Conservation (phyloP, 2,888 invertebrate genomes). For the Labia minor region DNA sequence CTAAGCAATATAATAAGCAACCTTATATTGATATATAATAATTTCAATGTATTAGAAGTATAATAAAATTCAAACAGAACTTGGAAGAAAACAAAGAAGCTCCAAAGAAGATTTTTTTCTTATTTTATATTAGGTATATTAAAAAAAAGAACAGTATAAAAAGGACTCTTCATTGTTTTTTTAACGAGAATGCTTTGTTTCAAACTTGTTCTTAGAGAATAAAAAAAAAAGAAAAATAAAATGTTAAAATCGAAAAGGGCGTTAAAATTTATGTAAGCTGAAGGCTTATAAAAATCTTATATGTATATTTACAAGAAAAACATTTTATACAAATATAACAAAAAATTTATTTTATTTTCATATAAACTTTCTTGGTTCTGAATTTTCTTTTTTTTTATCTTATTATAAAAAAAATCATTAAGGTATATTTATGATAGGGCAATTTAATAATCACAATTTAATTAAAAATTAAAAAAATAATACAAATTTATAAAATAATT, state of each 20-base stretch:
- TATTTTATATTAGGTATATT: not conserved
- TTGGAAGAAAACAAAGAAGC: no score
- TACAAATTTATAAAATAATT: no score
- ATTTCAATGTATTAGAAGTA: no score
- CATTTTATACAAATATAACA: not conserved
- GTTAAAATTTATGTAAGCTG: not conserved
- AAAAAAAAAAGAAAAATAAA: not conserved
- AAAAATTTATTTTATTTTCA: not conserved
- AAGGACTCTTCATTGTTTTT: not conserved
- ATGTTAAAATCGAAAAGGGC: not conserved
- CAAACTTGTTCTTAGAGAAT: not conserved
- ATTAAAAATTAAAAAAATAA: no score
- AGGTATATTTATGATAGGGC: no score
- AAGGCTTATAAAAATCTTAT: not conserved
- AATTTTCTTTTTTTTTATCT: not conserved
- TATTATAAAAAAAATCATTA: not conserved
- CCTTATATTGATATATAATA: no score
- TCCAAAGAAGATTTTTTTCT: not conserved
- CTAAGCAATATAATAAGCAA: no score
- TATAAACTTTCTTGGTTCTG: no score
- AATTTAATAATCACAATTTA: no score
- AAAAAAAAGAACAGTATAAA: not conserved
- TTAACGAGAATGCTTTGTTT: not conserved
- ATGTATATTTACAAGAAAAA: not conserved
- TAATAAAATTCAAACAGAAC: no score